Evolutionary conservation across 1,140 invertebrate species (phyloP), one percentile per base, ranked within the genome.

Genomic region (Drosophila funebris): DNA sequence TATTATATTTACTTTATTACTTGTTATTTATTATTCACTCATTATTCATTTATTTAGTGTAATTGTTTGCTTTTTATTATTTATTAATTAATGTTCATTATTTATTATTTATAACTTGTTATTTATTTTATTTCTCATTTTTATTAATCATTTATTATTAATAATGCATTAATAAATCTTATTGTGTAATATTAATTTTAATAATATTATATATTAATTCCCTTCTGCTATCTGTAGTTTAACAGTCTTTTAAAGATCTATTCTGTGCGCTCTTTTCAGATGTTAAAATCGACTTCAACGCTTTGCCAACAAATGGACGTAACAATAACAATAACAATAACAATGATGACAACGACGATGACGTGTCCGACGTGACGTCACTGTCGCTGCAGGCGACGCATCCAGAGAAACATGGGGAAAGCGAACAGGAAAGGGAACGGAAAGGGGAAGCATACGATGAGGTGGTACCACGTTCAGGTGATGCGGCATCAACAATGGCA

Each of bases 211-310:
- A n/a, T n/a, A n/a, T n/a, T n/a, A n/a, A n/a, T 50, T 53, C 11
- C 20, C 13, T 7, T 16, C 20, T 29, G 29, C 27, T 66, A 33
- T 33, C 3, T 3, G 9, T 3, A 3, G 11, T 33, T 33, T 9
- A 31, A 11, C 9, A 11, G 1, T 33, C 2, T 37, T 46, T 56
- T 8, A 1, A 13, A 5, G 7, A 29, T 41, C 6, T 50, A 20
- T 27, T 37, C n/a, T n/a, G n/a, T n/a, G n/a, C 27, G 9, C 31
- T 29, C 7, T 6, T 22, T 71, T 61, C 63, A 88, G 76, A 81
- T 63, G 83, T 73, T 54, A 76, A 76, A 61, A 83, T 89, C 73
- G 73, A 83, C 76, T 76, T 71, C 8, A 72, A 75, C 61, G 72
- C 73, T 14, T 68, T 75, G 54, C 63, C 77, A 66, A 74, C 78